These are phyloP conservation scores for Sebastes kiyomatsui DNA, from an alignment of 2,797 vertebrate genomes.

Conservation along the genomic window DNA sequence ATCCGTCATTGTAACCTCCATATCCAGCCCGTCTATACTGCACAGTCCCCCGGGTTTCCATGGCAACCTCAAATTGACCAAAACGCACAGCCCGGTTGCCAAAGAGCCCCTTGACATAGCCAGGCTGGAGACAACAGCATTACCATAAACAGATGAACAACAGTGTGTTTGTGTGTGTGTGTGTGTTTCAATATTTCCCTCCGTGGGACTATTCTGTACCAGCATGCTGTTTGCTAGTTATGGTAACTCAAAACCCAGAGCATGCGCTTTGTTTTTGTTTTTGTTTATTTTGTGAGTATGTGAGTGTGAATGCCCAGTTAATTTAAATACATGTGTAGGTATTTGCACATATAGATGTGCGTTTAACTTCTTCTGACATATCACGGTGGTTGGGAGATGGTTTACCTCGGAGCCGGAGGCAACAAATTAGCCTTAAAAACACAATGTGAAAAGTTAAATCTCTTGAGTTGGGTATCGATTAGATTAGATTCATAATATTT, in stretches of 20 bases:
- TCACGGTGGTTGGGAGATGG: neutral
- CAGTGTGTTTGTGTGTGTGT: neutral
- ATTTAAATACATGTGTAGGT: neutral
- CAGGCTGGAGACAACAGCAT: slow-evolving; percentile 47
- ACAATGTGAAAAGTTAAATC: slow-evolving; percentile 22
- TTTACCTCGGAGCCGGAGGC: slow-evolving; percentile 37
- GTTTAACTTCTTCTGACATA: slow-evolving; percentile 30
- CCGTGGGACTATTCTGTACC: slow-evolving; percentile 2
- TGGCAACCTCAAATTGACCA: slow-evolving; percentile 62
- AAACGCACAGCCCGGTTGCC: slow-evolving; percentile 43
- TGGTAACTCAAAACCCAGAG: slow-evolving; percentile 5
- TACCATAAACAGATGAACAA: slow-evolving; percentile 37
- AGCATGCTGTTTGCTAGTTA: slow-evolving; percentile 27
- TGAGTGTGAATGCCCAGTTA: slow-evolving; percentile 5
- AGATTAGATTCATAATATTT: neutral
- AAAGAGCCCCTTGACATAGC: slow-evolving; percentile 61
- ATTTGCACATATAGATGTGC: neutral
- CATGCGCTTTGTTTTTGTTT: neutral
- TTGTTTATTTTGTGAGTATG: neutral
- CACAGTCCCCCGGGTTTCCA: slow-evolving; percentile 62
- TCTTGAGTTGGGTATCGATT: neutral
- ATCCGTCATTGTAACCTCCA: slow-evolving; percentile 83
- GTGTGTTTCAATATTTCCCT: slow-evolving; percentile 11
- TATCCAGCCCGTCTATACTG: slow-evolving; percentile 77
- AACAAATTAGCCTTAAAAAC: slow-evolving; percentile 57